Evolutionary conservation across 64 coral and sea anemone species (phyloP).

Genomic region (Stylophora pistillata): DNA sequence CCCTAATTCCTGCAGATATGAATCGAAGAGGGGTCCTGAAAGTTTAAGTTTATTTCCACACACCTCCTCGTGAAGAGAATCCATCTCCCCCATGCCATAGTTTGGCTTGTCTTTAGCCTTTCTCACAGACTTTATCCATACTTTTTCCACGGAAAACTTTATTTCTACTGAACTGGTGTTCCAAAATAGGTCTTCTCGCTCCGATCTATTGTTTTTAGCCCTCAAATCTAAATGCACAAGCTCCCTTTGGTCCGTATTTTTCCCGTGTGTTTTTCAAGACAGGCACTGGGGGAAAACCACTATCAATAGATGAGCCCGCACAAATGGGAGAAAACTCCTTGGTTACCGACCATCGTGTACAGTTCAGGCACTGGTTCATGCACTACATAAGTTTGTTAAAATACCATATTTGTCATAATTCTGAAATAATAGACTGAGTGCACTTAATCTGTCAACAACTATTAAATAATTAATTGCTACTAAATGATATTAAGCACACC

Average conservation of each 20-base stretch:
- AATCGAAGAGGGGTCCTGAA: conserved; percentile 34
- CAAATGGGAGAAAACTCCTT: not conserved
- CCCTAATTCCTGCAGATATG: conserved; percentile 20
- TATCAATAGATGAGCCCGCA: not conserved
- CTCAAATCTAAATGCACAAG: conserved; percentile 23
- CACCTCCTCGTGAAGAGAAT: conserved; percentile 32
- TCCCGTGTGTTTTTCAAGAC: too few relatives aligned
- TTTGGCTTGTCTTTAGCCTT: conserved; percentile 24
- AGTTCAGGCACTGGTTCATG: too few relatives aligned
- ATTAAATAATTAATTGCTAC: too few relatives aligned
- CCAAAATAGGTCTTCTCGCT: conserved; percentile 52
- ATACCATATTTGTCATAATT: too few relatives aligned
- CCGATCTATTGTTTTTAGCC: not conserved
- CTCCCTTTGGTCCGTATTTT: conserved; percentile 23
- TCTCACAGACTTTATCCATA: conserved; percentile 18
- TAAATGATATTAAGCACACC: too few relatives aligned
- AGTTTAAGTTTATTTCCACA: conserved; percentile 48
- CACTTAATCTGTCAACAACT: too few relatives aligned
- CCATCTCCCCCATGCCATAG: conserved; percentile 54
- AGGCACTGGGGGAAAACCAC: not conserved
- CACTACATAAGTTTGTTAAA: too few relatives aligned
- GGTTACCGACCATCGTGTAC: not conserved
- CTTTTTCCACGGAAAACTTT: conserved; percentile 20
- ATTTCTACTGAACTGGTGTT: conserved; percentile 10
- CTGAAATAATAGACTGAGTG: too few relatives aligned